Conservation (phyloP, 2,113 vertebrate species). For the Vombatus ursinus region DNA sequence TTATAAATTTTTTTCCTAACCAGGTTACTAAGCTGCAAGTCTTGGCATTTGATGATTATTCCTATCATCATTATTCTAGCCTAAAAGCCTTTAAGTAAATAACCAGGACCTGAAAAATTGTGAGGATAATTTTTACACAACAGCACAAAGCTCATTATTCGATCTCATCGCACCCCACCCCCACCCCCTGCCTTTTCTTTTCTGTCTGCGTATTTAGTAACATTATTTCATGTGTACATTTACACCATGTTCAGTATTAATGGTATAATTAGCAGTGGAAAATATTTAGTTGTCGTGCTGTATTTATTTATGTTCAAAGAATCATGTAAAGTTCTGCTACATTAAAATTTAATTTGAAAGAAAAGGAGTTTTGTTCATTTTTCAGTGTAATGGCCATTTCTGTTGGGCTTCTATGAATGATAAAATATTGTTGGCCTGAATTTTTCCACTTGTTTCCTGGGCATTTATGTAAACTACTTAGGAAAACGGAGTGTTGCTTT, state of each 20-base stretch:
- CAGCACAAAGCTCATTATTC: conserved; percentile 44
- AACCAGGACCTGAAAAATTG: conserved; percentile 61
- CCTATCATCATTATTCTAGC: conserved; percentile 48
- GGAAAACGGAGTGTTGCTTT: conserved; percentile 80
- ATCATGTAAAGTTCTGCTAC: conserved; percentile 87
- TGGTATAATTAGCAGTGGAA: conserved; percentile 83
- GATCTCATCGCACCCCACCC: conserved; percentile 32
- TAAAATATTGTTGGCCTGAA: conserved; percentile 83
- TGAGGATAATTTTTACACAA: conserved; percentile 47
- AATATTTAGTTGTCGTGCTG: conserved; percentile 83
- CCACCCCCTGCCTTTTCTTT: conserved; percentile 37
- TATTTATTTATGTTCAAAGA: conserved; percentile 84
- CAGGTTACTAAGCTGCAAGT: conserved; percentile 36
- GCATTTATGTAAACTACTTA: conserved; percentile 81
- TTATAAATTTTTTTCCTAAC: neutral
- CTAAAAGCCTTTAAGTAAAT: conserved; percentile 65
- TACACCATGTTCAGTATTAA: conserved; percentile 79
- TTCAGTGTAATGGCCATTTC: conserved; percentile 84
- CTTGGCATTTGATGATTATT: conserved; percentile 48
- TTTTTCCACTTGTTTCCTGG: conserved; percentile 81
- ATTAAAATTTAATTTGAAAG: conserved; percentile 88
- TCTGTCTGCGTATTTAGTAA: conserved; percentile 69
- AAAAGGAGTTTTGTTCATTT: conserved; percentile 84
- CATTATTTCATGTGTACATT: conserved; percentile 76
- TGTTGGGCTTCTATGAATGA: conserved; percentile 81